Base-by-base conservation (phyloP, 2,113 vertebrate genomes). In the Scomber scombrus region DNA sequence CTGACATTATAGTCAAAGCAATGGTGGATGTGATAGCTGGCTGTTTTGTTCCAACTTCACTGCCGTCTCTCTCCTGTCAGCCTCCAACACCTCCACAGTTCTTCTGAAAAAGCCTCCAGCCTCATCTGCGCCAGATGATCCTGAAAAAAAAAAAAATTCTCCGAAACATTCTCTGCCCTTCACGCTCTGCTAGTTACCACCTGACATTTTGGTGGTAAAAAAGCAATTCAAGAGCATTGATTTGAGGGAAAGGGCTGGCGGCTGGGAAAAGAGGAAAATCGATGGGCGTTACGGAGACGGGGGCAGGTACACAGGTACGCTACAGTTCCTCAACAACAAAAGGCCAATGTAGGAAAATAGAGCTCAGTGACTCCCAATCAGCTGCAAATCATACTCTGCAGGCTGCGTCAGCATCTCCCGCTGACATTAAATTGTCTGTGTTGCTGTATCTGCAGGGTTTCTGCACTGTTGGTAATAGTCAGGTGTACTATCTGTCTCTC, bases 211-310 rank as follows among this genome's bases (percentile, higher is more conserved):
- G 21, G 50, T 62, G 69, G 79, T 75, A 57, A 80, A 87, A 86
- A 87, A 80, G 75, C 85, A 82, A 85, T 87, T 89, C 43, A 15
- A 26, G 58, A 47, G 65, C 76, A 89, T 85, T 89, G 88, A 89
- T 89, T 77, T 69, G 75, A 67, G 70, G 63, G 69, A 83, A 77
- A 83, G 64, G 57, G 51, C 40, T 52, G 47, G 57, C 49, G 29
- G 60, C 45, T 16, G 61, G 76, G 82, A 85, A 85, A 82, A 82
- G 54, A 71, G 73, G 60, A 71, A 80, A 89, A 85, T 85, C 85
- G 10, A 87, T 85, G 76, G 58, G 9, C 4, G 18, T 72, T 80
- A 70, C 60, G 16, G 68, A 76, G 75, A 63, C 0, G 5, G 61
- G 47, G 60, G 65, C 64, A 82, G 78, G 71, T 80, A 74, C 71